Percentiles rank a stretch among this genome's conserved stretches.
Conservation (phyloP, 2,888 invertebrate species). For the Scaptomyza polygonia region DNA sequence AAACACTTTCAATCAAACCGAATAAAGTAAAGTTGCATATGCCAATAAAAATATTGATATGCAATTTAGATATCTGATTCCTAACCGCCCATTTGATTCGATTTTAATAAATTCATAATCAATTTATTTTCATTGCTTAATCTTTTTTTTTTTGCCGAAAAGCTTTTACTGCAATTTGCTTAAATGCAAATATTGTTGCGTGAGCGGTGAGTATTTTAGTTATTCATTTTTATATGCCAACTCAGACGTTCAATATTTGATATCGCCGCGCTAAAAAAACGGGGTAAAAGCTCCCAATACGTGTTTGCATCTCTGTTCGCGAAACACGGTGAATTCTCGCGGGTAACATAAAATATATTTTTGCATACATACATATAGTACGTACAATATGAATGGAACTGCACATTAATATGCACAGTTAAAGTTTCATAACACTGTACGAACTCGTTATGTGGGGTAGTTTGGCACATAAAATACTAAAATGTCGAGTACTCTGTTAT, state of each 20-base stretch:
- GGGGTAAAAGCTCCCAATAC: slow-evolving; percentile 12
- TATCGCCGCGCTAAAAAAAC: slow-evolving; percentile 11
- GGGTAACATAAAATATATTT: slow-evolving; percentile 71
- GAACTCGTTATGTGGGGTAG: slow-evolving; percentile 5
- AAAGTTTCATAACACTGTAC: slow-evolving; percentile 50
- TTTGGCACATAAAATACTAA: slow-evolving; percentile 2
- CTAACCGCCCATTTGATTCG: slow-evolving; percentile 52
- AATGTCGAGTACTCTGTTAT: slow-evolving; percentile 22
- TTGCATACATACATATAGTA: slow-evolving; percentile 39
- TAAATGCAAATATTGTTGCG: slow-evolving; percentile 46
- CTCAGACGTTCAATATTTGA: slow-evolving; percentile 44
- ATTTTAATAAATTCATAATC: slow-evolving; percentile 54
- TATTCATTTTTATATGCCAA: slow-evolving; percentile 52
- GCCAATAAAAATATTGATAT: slow-evolving; percentile 21
- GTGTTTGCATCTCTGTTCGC: slow-evolving; percentile 29
- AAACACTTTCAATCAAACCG: slow-evolving; percentile 11
- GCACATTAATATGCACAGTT: slow-evolving; percentile 65
- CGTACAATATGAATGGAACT: slow-evolving; percentile 52
- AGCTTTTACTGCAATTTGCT: slow-evolving; percentile 38
- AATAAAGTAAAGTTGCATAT: not conserved
- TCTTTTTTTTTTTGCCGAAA: slow-evolving; percentile 7
- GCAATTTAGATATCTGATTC: slow-evolving; percentile 19
- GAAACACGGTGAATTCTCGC: slow-evolving; percentile 58
- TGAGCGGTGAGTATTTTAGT: slow-evolving; percentile 28
- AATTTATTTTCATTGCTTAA: slow-evolving; percentile 33